Evolutionary conservation across 2,797 vertebrate genomes (phyloP), one percentile per base, ranked within the genome.

Genomic region (Calcarius lapponicus): DNA sequence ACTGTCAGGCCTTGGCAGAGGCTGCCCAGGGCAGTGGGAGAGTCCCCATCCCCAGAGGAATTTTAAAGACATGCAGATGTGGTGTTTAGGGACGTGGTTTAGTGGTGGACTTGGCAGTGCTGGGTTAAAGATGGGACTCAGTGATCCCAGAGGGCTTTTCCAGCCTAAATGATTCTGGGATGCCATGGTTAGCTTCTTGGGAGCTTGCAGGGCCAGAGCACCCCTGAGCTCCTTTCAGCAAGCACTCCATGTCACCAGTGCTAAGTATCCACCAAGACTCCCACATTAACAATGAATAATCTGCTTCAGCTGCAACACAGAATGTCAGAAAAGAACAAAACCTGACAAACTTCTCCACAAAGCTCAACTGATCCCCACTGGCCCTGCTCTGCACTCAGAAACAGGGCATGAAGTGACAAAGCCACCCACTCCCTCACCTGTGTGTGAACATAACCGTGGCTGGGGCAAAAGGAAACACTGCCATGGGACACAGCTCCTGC

Each of bases 321-420:
- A 70, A 64, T n/a, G 82, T 54, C 54, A 36, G 58, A 40, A 57
- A 80, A 54, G 43, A 36, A 12, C 28, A 51, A 71, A 69, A 32
- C 17, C 45, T 14, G 19, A 48, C 43, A 20, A 53, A 60, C 25
- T 43, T 10, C 40, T 36, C 22, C 26, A 8, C 11, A 31, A 10
- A 8, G 17, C 38, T 17, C 34, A 31, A 2, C 16, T 11, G 2
- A 8, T 10, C 24, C 20, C 28, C 15, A 5, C 1, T 5, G 22
- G 56, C 25, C 32, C 31, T 0, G 0, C 24, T 36, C 54, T 60
- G 54, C 31, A 12, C 26, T 32, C 61, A 72, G 0, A 1, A 76
- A 34, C 16, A 17, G 18, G 48, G 20, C n/a, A 14, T 8, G 26
- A 45, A 45, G 34, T 13, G 32, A 28, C 42, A 31, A 40, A 0